Conservation (phyloP, 1,140 invertebrate species). For the Macrobrachium nipponense region DNA sequence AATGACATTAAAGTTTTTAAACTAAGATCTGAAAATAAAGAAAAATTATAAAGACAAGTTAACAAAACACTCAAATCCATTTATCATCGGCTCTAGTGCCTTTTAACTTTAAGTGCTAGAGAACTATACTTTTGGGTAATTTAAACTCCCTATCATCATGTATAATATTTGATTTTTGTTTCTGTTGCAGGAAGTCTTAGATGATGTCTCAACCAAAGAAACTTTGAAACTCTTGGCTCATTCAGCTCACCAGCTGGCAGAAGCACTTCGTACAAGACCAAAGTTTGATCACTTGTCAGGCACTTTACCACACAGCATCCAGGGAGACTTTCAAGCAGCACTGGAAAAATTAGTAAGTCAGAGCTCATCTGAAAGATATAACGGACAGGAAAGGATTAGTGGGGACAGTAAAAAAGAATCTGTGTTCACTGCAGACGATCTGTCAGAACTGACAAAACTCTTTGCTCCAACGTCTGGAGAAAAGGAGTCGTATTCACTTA, state of each 20-base stretch:
- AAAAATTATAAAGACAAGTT: no score
- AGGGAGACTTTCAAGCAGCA: slow-evolving; percentile 46
- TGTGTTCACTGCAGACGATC: slow-evolving; percentile 14
- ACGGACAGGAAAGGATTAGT: background rate
- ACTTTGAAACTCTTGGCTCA: slow-evolving; percentile 34
- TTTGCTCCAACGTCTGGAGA: background rate
- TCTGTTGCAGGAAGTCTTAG: background rate
- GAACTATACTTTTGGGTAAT: background rate
- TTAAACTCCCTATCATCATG: no score
- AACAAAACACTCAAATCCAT: no score
- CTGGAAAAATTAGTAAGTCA: slow-evolving; percentile 13
- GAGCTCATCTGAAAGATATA: background rate
- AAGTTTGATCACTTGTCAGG: background rate
- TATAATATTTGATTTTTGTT: background rate
- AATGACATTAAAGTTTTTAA: no score
- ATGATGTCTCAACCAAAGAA: background rate
- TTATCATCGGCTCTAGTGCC: no score
- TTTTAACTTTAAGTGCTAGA: no score
- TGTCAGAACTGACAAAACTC: slow-evolving; percentile 15
- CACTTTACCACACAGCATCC: slow-evolving; percentile 1
- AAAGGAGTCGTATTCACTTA: background rate
- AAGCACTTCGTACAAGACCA: background rate
- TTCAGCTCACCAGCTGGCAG: slow-evolving; percentile 36
- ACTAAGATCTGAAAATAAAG: no score
- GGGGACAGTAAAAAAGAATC: background rate